Conservation (phyloP, 2,113 vertebrate genomes). For the Saimiri boliviensis region DNA sequence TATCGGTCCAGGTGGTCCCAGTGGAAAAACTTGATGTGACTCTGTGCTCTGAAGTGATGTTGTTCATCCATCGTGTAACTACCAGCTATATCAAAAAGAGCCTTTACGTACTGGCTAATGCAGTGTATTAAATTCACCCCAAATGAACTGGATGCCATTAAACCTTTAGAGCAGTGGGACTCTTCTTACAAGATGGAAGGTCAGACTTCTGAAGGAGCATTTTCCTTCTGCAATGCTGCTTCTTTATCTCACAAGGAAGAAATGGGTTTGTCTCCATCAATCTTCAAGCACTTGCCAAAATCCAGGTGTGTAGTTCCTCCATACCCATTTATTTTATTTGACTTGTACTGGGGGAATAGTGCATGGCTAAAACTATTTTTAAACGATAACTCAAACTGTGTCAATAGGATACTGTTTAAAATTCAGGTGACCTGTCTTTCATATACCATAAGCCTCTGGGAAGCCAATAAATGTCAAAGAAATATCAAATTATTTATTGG, state of each 20-base stretch:
- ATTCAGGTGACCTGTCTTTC: conserved; percentile 71
- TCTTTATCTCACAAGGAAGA: background rate
- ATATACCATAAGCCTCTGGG: conserved; percentile 55
- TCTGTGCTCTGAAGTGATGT: background rate
- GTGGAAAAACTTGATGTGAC: background rate
- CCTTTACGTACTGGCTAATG: background rate
- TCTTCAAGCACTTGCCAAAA: background rate
- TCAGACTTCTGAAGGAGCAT: background rate
- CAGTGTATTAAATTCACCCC: conserved; percentile 23
- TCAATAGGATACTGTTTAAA: conserved; percentile 68
- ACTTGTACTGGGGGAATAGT: background rate
- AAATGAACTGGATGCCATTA: background rate
- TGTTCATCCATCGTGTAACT: background rate
- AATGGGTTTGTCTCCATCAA: background rate
- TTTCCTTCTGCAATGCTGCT: background rate
- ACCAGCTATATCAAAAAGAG: background rate
- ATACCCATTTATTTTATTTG: background rate
- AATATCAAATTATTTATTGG: conserved; percentile 76
- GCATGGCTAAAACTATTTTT: conserved; percentile 4
- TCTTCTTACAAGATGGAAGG: background rate
- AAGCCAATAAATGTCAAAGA: conserved; percentile 80
- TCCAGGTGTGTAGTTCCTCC: background rate
- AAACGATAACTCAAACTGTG: background rate
- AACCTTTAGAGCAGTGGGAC: background rate
- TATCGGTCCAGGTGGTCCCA: conserved; percentile 12